These are phyloP conservation scores for Lates calcarifer DNA, from an alignment of 2,113 vertebrate genomes.

Conservation along the genomic window DNA sequence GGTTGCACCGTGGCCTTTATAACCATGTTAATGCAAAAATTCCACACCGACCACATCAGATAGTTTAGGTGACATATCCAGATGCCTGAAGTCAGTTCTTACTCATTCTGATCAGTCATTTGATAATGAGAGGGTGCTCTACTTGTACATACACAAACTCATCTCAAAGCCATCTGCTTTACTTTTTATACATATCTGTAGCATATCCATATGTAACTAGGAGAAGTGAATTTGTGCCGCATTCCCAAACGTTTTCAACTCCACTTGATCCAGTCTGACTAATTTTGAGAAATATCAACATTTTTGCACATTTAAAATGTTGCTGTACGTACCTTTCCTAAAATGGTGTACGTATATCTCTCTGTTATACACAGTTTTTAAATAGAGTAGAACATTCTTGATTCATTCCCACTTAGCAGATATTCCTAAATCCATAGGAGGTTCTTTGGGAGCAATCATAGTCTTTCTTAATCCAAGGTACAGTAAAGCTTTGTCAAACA, in stretches of 20 bases:
- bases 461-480: background rate
- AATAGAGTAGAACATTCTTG: background rate
- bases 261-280: background rate
- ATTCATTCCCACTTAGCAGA: background rate
- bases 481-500: background rate
- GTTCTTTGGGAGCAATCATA: background rate
- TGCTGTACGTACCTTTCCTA: background rate
- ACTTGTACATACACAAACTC: background rate
- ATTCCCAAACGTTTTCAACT: background rate
- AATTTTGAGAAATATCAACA: background rate
- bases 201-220: background rate
- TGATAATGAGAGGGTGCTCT: background rate
- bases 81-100: background rate
- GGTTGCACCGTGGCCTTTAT: conserved; percentile 41
- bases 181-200: background rate
- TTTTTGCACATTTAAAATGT: background rate
- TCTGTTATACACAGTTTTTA: background rate
- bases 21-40: background rate
- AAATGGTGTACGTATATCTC: background rate
- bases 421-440: background rate
- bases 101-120: background rate
- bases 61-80: background rate
- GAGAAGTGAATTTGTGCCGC: background rate
- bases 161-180: background rate
- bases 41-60: background rate